Evolutionary conservation across 2,797 vertebrate genomes (phyloP), one percentile per base, ranked within the genome.

Genomic region (Harpagifer antarcticus): DNA sequence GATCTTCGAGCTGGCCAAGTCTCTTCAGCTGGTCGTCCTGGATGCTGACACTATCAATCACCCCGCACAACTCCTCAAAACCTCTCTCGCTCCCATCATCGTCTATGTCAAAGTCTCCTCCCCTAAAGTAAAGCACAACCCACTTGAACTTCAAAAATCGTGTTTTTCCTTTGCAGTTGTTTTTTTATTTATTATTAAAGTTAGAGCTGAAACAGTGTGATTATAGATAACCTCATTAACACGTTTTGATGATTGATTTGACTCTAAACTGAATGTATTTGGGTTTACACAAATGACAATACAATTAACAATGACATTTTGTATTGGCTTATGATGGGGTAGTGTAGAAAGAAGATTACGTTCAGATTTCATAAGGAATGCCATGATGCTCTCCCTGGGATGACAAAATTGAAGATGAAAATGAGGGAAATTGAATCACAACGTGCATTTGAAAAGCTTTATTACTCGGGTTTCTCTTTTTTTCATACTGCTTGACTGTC

Each of bases 51-150:
- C 98, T 75, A 98, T 99, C 93, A 99, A 99, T 92, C 97, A 98
- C 89, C 97, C 98, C 0, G 89, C 97, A 9, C 98, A 99, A 90
- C 95, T 99, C 73, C 94, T 96, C 90, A 99, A 99, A 93, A 99
- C 97, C 1, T 99, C 98, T 0, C 89, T 99, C 88, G 97, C 98
- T 0, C 98, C 97, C 89, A 98, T 99, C 91, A 93, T 98, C 0
- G 97, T 99, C 88, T 99, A 98, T 3, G 97, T 99, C 88, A 99
- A 99, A 93, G 98, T 99, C 16, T 98, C 98, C 40, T 99, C 98
- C 0, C 97, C 98, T 8, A 99, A 99, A 95, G 98, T 98, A 91
- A 6, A 74, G 50, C 23, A 23, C 60, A 45, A 19, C 56, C 37
- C 10, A 42, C 54, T 62, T 2, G 63, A 47, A 57, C 11, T 7